phyloP scores from a whole-genome alignment of 2,113 vertebrate genomes.

The Astatoreochromis straeleni region DNA sequence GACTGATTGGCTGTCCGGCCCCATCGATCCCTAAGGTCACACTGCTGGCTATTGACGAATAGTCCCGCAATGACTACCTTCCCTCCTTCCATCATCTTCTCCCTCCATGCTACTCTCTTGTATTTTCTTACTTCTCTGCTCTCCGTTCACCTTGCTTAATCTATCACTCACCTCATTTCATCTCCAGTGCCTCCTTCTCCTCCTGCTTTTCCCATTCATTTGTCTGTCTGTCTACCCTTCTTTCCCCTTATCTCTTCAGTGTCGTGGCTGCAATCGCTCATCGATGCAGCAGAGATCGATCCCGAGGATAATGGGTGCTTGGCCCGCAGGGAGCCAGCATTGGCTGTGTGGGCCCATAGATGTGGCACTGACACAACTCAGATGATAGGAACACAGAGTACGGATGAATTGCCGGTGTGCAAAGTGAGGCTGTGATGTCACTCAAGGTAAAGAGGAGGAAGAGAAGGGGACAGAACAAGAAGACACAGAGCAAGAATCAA shows the following conservation, averaged over 20 bases:
- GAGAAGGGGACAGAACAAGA: background rate
- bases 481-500: background rate
- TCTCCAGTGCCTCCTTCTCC: background rate
- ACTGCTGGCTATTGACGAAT: conserved; percentile 48
- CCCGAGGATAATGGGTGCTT: conserved; percentile 15
- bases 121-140: background rate
- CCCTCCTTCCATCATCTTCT: background rate
- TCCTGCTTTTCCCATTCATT: background rate
- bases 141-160: background rate
- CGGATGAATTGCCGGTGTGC: conserved; percentile 5
- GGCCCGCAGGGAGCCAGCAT: background rate
- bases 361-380: background rate
- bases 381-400: background rate
- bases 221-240: background rate
- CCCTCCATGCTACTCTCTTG: background rate
- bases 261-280: conserved; percentile 15
- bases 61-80: background rate
- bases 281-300: conserved; percentile 49
- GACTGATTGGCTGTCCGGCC: conserved; percentile 56
- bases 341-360: background rate
- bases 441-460: background rate
- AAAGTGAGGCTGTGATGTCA: background rate
- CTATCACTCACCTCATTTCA: conserved; percentile 25
- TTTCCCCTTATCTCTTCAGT: background rate
- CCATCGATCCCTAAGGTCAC: conserved; percentile 51